Conservation (phyloP, 2,797 vertebrate genomes). For the Pterois miles region DNA sequence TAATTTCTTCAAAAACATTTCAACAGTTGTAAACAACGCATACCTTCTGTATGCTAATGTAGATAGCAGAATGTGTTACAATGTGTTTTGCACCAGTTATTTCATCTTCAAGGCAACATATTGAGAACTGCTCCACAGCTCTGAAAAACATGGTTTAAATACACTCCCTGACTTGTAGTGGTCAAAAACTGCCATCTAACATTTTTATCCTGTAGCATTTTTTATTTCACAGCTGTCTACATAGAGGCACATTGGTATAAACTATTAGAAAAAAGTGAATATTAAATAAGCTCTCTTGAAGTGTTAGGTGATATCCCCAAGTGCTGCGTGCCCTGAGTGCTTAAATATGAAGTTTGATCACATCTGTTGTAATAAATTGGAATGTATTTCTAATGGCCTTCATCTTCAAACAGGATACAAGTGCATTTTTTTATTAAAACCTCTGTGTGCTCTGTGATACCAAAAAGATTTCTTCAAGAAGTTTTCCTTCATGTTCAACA, state of each 20-base stretch:
- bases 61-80: neutral
- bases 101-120: slow-evolving; percentile 18
- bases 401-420: slow-evolving; percentile 20
- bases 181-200: slow-evolving; percentile 9
- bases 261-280: slow-evolving; percentile 3
- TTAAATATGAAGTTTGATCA: slow-evolving; percentile 12
- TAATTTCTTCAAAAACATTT: slow-evolving; percentile 32
- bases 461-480: slow-evolving; percentile 26
- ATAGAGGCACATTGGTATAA: slow-evolving; percentile 43
- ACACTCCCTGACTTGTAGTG: slow-evolving; percentile 33
- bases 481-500: slow-evolving; percentile 49
- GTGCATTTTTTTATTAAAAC: slow-evolving; percentile 21
- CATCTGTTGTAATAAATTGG: slow-evolving; percentile 10
- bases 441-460: neutral
- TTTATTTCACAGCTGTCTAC: slow-evolving; percentile 44
- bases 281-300: slow-evolving; percentile 13
- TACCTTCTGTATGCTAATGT: neutral
- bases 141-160: neutral
- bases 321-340: slow-evolving; percentile 50
- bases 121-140: slow-evolving; percentile 2
- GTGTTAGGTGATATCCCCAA: slow-evolving; percentile 7
- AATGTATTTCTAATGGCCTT: slow-evolving; percentile 34
- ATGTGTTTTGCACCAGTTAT: neutral
- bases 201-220: slow-evolving; percentile 9
- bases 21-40: slow-evolving; percentile 28